Evolutionary conservation across 2,113 vertebrate genomes (phyloP), one percentile per base, ranked within the genome.

Genomic region (Sylvietta virens): DNA sequence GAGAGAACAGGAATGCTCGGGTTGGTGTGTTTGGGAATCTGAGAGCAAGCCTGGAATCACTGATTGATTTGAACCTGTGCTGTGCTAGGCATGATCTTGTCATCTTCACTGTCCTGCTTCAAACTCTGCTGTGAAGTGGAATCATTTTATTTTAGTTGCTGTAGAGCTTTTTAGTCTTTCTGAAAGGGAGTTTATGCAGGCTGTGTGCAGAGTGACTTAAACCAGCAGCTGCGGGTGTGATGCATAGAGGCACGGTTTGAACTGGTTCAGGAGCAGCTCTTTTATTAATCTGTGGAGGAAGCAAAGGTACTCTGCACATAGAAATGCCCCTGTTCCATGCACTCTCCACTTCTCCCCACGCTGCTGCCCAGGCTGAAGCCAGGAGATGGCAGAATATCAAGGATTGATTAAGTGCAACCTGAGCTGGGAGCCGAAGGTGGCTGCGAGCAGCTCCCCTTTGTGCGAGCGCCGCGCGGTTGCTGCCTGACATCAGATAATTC

Each of bases 371-470:
- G 91, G 83, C 94, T 92, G 47, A 37, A 86, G 89, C 96, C 94
- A 84, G 95, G 96, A 86, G n/a, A 94, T 96, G 96, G 97, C 97
- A 95, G 95, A 96, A 85, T 97, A 96, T 88, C 76, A 80, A 91
- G 94, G 95, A 96, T 70, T 96, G 91, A 98, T 98, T 44, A 69
- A 91, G 84, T 91, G 97, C 94, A 98, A 97, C 96, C 89, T 82
- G 98, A 98, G 97, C 97, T 24, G 83, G 4, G 40, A 93, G 95
- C 39, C 40, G 92, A 93, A 94, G 97, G 90, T 91, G 96, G 92
- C 97, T 86, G 92, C 86, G 93, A 47, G 67, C 54, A 45, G 89
- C 97, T 96, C 82, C 83, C 90, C 94, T 97, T 96, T 95, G 96
- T 96, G 85, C 35, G 62, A 97, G 96, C 73, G 69, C 92, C 83